Base-by-base conservation (phyloP, 1,140 invertebrate species). In the Metaphire vulgaris region DNA sequence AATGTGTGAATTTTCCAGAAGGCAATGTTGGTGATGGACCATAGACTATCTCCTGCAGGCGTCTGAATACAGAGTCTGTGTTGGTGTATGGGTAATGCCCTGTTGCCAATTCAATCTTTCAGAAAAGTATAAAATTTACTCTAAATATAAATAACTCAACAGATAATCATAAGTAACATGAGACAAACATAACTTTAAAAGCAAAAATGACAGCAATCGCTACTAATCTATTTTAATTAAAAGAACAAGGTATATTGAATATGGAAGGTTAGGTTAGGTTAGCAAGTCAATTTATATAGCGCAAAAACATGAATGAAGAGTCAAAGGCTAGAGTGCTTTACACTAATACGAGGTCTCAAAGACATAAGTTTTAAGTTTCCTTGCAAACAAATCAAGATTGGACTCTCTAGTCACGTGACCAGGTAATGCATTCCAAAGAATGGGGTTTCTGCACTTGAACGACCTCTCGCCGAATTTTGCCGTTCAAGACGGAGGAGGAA, bases 11-110 rank as follows among this genome's bases (percentile, higher is more conserved):
- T 1, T 6, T 6, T 34, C 30, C n/a, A 26, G 72, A n/a, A 26
- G 72, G 72, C 31, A 73, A 34, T 34, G 31, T 34, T 0, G 72
- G 72, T 2, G 72, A n/a, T 56, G 72, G 72, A 6, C 72, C 72
- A n/a, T 73, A 41, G 1, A 73, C 72, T 0, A 73, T 34, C 31
- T 73, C 31, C 6, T 41, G 16, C 1, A 73, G 32, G 21, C 56
- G 72, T 12, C 33, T n/a, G 26, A 73, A 73, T 26, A 73, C 26
- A 29, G 34, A 15, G 21, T 14, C 31, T 21, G 16, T 16, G 6
- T 41, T 30, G 6, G 32, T 34, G 16, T 73, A 73, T 73, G 72
- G 72, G 16, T 34, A 73, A 21, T 41, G 26, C 21, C 32, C 72
- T 12, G 26, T 26, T 14, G 72, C 72, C 26, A 73, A 64, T 26